Percentiles rank a stretch among this genome's conserved stretches.
Conservation (phyloP, 1,140 invertebrate species). For the Drosophila mojavensis region DNA sequence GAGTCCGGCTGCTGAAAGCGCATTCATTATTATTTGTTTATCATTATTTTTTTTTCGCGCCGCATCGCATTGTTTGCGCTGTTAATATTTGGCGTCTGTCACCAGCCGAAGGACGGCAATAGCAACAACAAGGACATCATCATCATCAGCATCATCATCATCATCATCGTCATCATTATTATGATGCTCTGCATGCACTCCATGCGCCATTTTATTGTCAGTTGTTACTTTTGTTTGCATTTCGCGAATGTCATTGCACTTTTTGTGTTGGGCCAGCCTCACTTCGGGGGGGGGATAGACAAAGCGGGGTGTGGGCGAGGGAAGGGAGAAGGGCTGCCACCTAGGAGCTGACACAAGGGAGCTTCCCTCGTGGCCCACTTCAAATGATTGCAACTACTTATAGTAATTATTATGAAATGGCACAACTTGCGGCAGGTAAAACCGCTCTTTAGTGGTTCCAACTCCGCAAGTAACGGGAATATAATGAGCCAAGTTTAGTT, state of each 20-base stretch:
- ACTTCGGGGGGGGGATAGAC: too few relatives aligned
- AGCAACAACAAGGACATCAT: slow-evolving; percentile 46
- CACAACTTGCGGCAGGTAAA: neutral
- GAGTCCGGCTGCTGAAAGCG: slow-evolving; percentile 30
- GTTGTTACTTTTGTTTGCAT: slow-evolving; percentile 44
- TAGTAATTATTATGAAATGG: slow-evolving; percentile 2
- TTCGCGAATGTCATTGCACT: slow-evolving; percentile 72
- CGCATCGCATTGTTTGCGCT: slow-evolving; percentile 72
- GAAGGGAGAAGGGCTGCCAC: neutral
- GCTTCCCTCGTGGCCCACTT: neutral
- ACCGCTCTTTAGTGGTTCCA: neutral
- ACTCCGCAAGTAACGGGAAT: too few relatives aligned
- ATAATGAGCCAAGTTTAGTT: neutral
- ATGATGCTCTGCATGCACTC: neutral
- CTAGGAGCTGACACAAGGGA: too few relatives aligned
- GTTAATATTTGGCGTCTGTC: slow-evolving; percentile 80
- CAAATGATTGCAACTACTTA: slow-evolving; percentile 17
- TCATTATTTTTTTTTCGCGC: slow-evolving; percentile 26
- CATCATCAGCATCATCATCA: slow-evolving; percentile 42
- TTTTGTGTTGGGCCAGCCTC: slow-evolving; percentile 29
- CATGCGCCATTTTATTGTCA: slow-evolving; percentile 70
- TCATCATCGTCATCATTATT: slow-evolving; percentile 33
- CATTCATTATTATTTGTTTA: slow-evolving; percentile 52
- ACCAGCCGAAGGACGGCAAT: slow-evolving; percentile 42
- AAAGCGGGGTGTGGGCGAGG: neutral